Base-by-base conservation (phyloP, 2,113 vertebrate species). In the Cyanoramphus novaezelandiae region DNA sequence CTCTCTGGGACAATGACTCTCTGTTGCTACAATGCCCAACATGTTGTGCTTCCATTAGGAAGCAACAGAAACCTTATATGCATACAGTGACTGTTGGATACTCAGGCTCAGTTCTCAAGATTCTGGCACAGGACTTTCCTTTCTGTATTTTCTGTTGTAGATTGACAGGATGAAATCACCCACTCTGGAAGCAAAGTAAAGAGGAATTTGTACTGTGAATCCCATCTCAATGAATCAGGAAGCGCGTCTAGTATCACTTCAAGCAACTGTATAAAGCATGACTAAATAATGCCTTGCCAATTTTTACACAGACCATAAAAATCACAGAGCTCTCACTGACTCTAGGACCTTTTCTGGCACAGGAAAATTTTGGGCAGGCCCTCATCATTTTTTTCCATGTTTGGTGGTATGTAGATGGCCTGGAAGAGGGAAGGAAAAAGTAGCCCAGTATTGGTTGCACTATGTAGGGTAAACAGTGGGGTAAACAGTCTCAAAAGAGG, bases 1-100 rank as follows among this genome's bases (percentile, higher is more conserved):
- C 60, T 83, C 68, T 77, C 83, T 60, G 83, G 55, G 86, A 96
- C 91, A 97, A 92, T 86, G 82, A 74, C 41, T 69, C 81, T 81
- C 82, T 96, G 74, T 94, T 95, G 88, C 78, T 92, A 81, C 91
- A 90, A 81, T 92, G 68, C 76, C 92, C 83, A 50, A 88, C 28
- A 60, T 46, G 68, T 77, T 81, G 77, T 57, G 55, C 50, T 88
- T 93, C 80, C 46, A 94, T 67, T 86, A 94, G 60, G 60, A 94
- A 91, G 65, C 55, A 94, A 75, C 41, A 84, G 90, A 92, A 69
- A 24, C 37, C 80, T 83, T 78, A 57, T 53, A 91, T 49, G 44
- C n/a, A 3, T 70, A 71, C 88, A 8, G 6, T 50, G 46, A 52
- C 82, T 91, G n/a, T 37, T 67, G 83, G 35, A 63, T 89, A 95